Percentiles rank a stretch among this genome's conserved stretches.
phyloP scores from a whole-genome alignment of 2,113 vertebrate genomes.

The Cyphomyrus plagiostoma region DNA sequence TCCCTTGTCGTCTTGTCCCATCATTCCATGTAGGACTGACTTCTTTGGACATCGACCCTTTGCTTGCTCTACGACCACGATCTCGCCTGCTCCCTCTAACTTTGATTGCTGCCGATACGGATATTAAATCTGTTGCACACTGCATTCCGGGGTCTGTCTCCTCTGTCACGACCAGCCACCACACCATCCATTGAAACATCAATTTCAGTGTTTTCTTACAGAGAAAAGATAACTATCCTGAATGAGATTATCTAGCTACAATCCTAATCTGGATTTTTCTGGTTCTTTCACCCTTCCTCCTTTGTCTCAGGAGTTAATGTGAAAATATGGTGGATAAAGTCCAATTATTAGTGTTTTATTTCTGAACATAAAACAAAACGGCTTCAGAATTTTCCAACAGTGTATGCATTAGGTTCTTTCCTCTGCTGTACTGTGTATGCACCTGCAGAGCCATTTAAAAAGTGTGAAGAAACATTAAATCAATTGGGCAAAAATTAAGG shows the following conservation, averaged over 20 bases:
- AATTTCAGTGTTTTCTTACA: background rate
- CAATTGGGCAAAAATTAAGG: background rate
- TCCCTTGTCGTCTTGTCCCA: too few species aligned
- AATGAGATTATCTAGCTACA: background rate
- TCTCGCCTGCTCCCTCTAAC: too few species aligned
- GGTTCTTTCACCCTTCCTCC: background rate
- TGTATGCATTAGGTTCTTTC: background rate
- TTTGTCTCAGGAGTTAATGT: background rate
- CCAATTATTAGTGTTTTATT: background rate
- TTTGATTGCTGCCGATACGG: too few species aligned
- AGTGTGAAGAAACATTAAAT: background rate
- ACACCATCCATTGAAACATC: background rate
- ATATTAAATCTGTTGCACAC: too few species aligned
- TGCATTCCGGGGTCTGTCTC: too few species aligned
- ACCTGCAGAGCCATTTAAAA: background rate
- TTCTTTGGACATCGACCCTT: too few species aligned
- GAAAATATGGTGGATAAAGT: background rate
- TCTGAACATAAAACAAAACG: background rate
- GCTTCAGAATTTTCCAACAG: background rate
- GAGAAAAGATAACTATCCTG: background rate
- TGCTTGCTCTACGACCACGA: too few species aligned
- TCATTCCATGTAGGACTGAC: too few species aligned
- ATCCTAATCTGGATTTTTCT: background rate
- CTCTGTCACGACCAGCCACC: too few species aligned
- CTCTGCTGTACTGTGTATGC: background rate